phyloP scores from a whole-genome alignment of 2,797 vertebrate species.

The Cossypha polioptera region DNA sequence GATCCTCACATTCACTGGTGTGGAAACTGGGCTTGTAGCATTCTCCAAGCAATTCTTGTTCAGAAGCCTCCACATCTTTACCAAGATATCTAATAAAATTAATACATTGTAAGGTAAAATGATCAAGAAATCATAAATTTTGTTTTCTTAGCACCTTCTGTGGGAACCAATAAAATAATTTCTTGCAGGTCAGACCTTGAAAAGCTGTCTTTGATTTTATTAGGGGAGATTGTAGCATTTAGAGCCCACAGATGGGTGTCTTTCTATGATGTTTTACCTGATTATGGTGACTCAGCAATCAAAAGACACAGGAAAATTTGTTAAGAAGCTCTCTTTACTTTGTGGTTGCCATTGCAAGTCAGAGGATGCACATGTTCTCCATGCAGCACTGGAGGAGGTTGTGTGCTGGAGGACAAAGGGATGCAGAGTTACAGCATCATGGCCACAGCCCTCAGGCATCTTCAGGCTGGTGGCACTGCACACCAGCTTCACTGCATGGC shows the following conservation, averaged over 20 bases:
- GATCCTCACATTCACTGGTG: neutral
- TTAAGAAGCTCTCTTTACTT: neutral
- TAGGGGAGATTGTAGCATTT: neutral
- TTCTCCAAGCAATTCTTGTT: neutral
- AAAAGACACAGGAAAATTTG: neutral
- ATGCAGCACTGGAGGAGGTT: neutral
- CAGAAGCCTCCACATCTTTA: neutral
- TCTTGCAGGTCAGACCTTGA: neutral
- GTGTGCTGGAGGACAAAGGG: neutral
- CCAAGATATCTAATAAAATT: neutral
- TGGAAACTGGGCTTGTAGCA: neutral
- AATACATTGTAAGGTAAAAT: neutral
- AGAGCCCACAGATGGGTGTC: neutral
- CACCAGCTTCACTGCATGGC: neutral
- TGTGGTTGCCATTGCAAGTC: neutral
- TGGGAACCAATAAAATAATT: neutral
- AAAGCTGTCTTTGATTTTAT: neutral
- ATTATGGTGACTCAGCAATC: neutral
- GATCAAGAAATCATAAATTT: neutral
- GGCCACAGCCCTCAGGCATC: neutral
- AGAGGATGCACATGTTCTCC: neutral
- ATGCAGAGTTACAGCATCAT: neutral
- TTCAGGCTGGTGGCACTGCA: neutral
- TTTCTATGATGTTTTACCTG: neutral
- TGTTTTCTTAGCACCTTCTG: neutral